A percentile compares a stretch with the other conserved stretches of the same genome.
Conservation (phyloP, 2,113 vertebrate genomes). For the Leptosomus discolor region DNA sequence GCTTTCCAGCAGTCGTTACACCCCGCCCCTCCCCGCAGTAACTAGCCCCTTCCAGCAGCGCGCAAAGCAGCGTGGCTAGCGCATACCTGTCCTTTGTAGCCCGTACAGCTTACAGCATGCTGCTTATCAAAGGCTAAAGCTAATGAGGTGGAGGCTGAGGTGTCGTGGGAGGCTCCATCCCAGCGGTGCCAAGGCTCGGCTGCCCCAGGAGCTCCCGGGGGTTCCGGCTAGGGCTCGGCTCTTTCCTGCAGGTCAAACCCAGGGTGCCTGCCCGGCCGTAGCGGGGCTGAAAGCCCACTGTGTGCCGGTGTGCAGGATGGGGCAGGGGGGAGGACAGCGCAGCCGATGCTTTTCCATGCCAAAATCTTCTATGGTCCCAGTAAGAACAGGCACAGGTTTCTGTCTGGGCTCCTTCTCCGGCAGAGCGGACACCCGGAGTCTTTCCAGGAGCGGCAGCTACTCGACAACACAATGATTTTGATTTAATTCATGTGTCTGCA, state of each 20-base stretch:
- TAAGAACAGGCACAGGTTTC: background rate
- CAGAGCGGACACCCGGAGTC: rapidly evolving
- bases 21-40: background rate
- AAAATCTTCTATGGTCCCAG: background rate
- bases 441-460: background rate
- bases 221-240: background rate
- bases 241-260: background rate
- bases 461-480: background rate
- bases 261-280: background rate
- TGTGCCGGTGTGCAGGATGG: no score
- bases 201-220: background rate
- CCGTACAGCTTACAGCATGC: background rate
- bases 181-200: rapidly evolving
- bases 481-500: background rate
- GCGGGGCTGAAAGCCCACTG: background rate
- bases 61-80: rapidly evolving
- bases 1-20: background rate
- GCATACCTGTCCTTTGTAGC: background rate
- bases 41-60: background rate
- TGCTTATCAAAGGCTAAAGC: background rate
- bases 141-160: background rate
- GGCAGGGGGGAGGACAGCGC: background rate
- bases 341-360: background rate
- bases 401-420: background rate
- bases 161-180: background rate